Base-by-base conservation (phyloP, 2,888 invertebrate species). In the Sthenelais limicola region DNA sequence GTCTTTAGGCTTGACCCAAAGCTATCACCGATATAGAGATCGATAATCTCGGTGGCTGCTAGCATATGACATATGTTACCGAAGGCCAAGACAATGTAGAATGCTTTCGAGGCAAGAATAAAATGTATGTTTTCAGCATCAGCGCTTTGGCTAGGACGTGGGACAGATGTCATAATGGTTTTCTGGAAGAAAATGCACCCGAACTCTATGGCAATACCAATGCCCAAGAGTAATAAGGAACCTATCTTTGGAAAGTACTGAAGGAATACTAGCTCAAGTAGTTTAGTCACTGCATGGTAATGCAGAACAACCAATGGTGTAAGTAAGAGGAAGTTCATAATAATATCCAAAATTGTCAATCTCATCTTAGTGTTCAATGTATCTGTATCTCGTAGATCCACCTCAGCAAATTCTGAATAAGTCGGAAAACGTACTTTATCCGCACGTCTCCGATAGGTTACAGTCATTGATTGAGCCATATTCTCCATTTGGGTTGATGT, bases 21-120 rank as follows among this genome's bases (percentile, higher is more conserved):
- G 15, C 62, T 58, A 32, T 18, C 56, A 4, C 62, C 71, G 0
- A 68, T 67, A 43, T 56, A 52, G 32, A 71, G 32, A 9, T 51
- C 58, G 48, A 67, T 35, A 18, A 68, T 28, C 12, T 33, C 32
- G 38, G 73, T 70, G 5, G 74, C 49, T 1, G 69, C 77, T 38
- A 72, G 52, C 56, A 74, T 73, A 71, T 77, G 77, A 48, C 66
- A 62, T 30, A 77, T 72, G 51, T 75, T 77, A 18, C 73, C 75
- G 0, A 72, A n/a, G 12, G 72, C 72, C 4, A 75, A 62, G 21
- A 74, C 33, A 54, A 73, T 71, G 71, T 71, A 74, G 68, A 71
- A 77, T 15, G 35, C 38, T 12, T 75, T 68, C 3, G 38, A 15
- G n/a, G 74, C 38, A 5, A 70, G 26, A 38, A 67, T 26, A 26